These are phyloP conservation scores for Trachops cirrhosus DNA, from an alignment of 2,797 vertebrate genomes.

Conservation along the genomic window DNA sequence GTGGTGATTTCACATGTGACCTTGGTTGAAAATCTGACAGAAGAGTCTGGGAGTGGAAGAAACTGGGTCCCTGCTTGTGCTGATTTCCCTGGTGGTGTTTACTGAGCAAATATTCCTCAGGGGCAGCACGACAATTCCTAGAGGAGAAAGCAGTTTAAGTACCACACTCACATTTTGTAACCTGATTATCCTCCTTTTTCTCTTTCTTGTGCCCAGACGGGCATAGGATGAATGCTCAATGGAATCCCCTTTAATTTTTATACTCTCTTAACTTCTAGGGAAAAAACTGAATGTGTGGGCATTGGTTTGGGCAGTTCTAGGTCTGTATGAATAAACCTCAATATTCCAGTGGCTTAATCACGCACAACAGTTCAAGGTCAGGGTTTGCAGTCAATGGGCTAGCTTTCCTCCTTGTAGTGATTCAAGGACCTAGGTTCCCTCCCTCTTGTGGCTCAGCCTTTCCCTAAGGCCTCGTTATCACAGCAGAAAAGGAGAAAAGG, in stretches of 20 bases:
- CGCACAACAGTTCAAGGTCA: neutral
- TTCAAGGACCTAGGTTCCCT: neutral
- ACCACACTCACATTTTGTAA: neutral
- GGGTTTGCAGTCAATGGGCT: neutral
- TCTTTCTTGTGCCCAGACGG: neutral
- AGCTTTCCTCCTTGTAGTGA: neutral
- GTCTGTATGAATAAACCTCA: neutral
- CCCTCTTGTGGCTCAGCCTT: neutral
- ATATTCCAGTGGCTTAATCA: neutral
- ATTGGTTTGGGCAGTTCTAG: neutral
- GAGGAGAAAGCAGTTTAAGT: neutral
- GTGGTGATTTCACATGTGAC: neutral
- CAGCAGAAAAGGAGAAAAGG: neutral
- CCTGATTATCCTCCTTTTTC: neutral
- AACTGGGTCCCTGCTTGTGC: neutral
- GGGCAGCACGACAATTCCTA: neutral
- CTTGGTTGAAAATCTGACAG: neutral
- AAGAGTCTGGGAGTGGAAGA: neutral
- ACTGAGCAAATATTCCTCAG: neutral
- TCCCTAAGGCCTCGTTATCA: neutral
- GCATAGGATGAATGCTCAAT: neutral
- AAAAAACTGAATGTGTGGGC: neutral
- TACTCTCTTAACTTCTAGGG: neutral
- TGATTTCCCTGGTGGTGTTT: neutral
- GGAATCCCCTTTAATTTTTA: neutral